phyloP scores from a whole-genome alignment of 2,888 invertebrate species.

The Melolontha melolontha region DNA sequence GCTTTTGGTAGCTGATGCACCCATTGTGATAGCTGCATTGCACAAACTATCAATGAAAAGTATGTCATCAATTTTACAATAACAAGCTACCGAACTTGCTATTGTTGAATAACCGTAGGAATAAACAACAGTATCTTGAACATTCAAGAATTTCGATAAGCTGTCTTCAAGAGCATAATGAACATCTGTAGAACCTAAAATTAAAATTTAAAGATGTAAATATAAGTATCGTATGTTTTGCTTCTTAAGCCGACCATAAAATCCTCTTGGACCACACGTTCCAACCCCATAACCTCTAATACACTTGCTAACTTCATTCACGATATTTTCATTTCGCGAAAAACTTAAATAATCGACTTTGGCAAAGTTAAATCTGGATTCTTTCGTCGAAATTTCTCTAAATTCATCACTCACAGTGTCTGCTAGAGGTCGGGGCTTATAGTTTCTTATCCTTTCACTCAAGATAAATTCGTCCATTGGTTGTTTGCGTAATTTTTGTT shows the following conservation, averaged over 20 bases:
- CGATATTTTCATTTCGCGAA: slow-evolving; percentile 80
- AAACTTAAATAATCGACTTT: slow-evolving; percentile 85
- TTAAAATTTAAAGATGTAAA: background rate
- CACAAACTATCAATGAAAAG: slow-evolving; percentile 90
- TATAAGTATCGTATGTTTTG: background rate
- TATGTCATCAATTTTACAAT: slow-evolving; percentile 90
- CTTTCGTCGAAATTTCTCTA: slow-evolving; percentile 44
- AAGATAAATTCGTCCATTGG: slow-evolving; percentile 13
- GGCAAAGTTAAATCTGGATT: slow-evolving; percentile 76
- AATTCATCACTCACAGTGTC: slow-evolving; percentile 1
- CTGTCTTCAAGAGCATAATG: slow-evolving; percentile 89
- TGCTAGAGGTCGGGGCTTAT: slow-evolving; percentile 11
- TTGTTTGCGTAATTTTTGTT: slow-evolving; percentile 6
- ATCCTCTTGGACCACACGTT: slow-evolving; percentile 96
- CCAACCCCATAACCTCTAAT: slow-evolving; percentile 95
- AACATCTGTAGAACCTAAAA: slow-evolving; percentile 72
- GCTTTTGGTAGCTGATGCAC: slow-evolving; percentile 89
- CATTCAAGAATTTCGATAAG: slow-evolving; percentile 84
- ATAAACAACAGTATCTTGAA: slow-evolving; percentile 94
- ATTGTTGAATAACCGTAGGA: slow-evolving; percentile 96
- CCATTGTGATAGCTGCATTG: slow-evolving; percentile 91
- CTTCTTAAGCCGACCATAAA: slow-evolving; percentile 78
- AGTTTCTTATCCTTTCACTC: slow-evolving; percentile 3
- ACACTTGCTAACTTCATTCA: slow-evolving; percentile 79
- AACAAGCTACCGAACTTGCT: slow-evolving; percentile 95